A percentile compares a stretch with the other conserved stretches of the same genome.
phyloP scores from a whole-genome alignment of 1,140 invertebrate genomes.

The Reticulitermes speratus region DNA sequence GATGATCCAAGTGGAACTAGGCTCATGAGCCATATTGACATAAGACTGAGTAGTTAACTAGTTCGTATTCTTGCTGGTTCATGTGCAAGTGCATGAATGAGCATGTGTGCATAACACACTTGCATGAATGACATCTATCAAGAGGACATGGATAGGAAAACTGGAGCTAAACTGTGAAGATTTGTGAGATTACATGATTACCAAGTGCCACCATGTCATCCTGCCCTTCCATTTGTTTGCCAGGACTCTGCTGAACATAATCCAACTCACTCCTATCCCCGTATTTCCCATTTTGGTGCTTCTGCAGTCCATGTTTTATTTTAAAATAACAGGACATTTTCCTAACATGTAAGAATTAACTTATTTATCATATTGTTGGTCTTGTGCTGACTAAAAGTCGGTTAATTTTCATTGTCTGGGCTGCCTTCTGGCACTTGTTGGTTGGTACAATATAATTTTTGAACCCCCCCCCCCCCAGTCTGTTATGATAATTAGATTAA shows the following conservation, averaged over 20 bases:
- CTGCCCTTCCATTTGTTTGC: not conserved
- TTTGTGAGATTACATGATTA: not conserved
- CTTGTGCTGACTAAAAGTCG: too few species aligned
- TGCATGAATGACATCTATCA: not conserved
- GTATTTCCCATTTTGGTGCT: not conserved
- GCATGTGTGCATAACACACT: not conserved
- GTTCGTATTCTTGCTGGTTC: not conserved
- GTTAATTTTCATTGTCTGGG: too few species aligned
- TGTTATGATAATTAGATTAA: too few species aligned
- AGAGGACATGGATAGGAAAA: not conserved
- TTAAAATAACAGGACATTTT: too few species aligned
- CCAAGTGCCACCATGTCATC: not conserved
- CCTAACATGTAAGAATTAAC: too few species aligned
- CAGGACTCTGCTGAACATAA: too few species aligned
- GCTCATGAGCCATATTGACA: not conserved
- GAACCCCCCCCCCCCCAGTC: too few species aligned
- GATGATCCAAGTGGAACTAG: constrained; percentile 3
- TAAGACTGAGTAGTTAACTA: constrained; percentile 19
- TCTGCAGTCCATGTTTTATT: not conserved
- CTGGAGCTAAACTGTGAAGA: not conserved
- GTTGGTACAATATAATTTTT: too few species aligned
- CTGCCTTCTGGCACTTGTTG: too few species aligned
- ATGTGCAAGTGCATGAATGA: too few species aligned
- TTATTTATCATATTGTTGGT: too few species aligned
- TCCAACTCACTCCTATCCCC: too few species aligned